Evolutionary conservation across 2,113 vertebrate genomes (phyloP).

Genomic region (Lophotis ruficrista): DNA sequence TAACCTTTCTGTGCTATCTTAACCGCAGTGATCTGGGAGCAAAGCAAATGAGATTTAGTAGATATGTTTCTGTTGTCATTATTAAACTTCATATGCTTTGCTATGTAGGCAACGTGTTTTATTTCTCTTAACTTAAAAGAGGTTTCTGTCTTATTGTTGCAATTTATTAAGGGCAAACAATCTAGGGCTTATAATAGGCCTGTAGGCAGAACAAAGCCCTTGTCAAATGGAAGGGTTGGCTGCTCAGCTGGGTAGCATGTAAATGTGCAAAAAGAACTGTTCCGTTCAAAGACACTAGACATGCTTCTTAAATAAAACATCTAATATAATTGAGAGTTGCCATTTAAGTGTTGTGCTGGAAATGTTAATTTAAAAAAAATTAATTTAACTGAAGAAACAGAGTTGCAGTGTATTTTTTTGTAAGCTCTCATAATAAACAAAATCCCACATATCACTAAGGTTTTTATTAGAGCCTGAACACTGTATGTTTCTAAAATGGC

Average conservation of each 20-base stretch:
- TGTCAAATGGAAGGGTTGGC: slow-evolving; percentile 67
- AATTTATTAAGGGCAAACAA: slow-evolving; percentile 70
- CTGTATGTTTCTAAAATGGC: neutral
- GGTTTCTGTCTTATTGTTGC: slow-evolving; percentile 66
- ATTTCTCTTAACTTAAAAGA: slow-evolving; percentile 64
- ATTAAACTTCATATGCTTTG: slow-evolving; percentile 40
- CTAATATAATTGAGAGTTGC: slow-evolving; percentile 61
- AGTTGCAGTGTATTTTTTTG: neutral
- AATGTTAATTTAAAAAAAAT: slow-evolving; percentile 48
- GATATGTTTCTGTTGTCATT: slow-evolving; percentile 56
- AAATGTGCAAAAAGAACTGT: slow-evolving; percentile 65
- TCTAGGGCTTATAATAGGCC: slow-evolving; percentile 62
- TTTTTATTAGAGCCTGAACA: neutral
- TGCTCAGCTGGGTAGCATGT: slow-evolving; percentile 67
- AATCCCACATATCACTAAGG: neutral
- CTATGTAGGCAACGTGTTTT: slow-evolving; percentile 37
- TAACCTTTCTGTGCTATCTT: slow-evolving; percentile 38
- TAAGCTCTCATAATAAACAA: slow-evolving; percentile 10
- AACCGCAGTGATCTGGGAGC: slow-evolving; percentile 21
- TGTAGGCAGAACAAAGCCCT: slow-evolving; percentile 71
- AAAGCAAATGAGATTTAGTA: slow-evolving; percentile 50
- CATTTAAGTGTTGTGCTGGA: slow-evolving; percentile 47
- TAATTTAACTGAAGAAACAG: slow-evolving; percentile 28
- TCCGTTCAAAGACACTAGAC: slow-evolving; percentile 58
- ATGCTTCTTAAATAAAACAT: slow-evolving; percentile 72